These are phyloP conservation scores for Gallinago media DNA, from an alignment of 2,113 vertebrate species.

Conservation along the genomic window DNA sequence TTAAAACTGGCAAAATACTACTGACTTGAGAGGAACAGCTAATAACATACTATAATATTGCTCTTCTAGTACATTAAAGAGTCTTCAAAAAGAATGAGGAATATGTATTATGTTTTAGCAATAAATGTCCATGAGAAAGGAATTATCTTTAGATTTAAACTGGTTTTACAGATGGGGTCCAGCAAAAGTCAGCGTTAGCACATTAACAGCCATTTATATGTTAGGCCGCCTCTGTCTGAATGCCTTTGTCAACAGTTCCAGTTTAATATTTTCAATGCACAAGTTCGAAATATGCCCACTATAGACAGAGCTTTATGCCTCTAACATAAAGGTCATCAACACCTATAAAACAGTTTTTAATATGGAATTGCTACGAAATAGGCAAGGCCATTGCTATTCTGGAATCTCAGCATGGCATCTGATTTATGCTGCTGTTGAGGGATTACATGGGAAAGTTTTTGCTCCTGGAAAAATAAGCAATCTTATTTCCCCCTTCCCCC, in stretches of 20 bases:
- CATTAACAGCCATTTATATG: background rate
- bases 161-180: background rate
- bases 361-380: background rate
- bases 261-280: background rate
- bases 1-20: slow-evolving; percentile 40
- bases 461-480: background rate
- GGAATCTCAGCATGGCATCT: background rate
- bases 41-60: background rate
- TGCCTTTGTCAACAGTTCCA: background rate
- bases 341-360: background rate
- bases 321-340: background rate
- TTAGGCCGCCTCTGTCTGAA: background rate
- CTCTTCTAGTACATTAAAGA: background rate
- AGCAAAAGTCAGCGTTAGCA: background rate
- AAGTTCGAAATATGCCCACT: background rate
- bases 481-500: background rate
- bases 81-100: background rate
- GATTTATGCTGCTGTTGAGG: background rate
- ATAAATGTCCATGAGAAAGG: background rate
- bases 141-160: slow-evolving; percentile 32
- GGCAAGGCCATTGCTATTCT: background rate
- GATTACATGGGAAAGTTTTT: background rate
- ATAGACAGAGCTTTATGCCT: background rate
- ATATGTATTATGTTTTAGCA: background rate
- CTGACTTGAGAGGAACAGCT: slow-evolving; percentile 14